Conservation (phyloP, 2,888 invertebrate genomes). For the Parnassius glacialis region DNA sequence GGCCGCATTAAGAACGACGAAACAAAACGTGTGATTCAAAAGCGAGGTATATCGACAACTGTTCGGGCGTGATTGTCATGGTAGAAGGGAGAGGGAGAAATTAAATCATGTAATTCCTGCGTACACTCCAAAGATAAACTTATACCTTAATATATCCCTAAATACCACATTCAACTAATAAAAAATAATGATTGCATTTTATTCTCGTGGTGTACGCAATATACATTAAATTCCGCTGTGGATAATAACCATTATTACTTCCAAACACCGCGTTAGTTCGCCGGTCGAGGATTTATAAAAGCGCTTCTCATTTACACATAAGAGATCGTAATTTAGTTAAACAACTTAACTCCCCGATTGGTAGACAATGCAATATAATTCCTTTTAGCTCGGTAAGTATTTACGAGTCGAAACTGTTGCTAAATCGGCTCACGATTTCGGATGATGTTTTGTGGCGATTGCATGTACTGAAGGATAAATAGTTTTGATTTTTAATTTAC, state of each 20-base stretch:
- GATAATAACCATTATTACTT: slow-evolving; percentile 3
- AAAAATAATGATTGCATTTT: no score
- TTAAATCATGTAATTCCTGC: no score
- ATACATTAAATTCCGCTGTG: slow-evolving; percentile 2
- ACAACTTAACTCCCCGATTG: slow-evolving; percentile 28
- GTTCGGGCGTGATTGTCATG: no score
- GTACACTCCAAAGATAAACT: no score
- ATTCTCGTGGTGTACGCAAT: background rate
- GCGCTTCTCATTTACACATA: slow-evolving; percentile 42
- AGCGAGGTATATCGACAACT: no score
- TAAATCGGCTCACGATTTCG: slow-evolving; percentile 8
- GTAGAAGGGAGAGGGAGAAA: no score
- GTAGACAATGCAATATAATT: slow-evolving; percentile 32
- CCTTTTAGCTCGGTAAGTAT: slow-evolving; percentile 18
- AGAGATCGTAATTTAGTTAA: slow-evolving; percentile 36
- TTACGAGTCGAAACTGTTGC: slow-evolving; percentile 16
- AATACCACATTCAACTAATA: background rate
- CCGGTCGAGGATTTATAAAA: slow-evolving; percentile 27
- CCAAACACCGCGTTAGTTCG: slow-evolving; percentile 1
- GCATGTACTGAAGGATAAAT: background rate
- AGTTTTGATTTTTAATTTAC: background rate
- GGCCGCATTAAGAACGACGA: no score
- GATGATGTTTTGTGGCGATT: slow-evolving; percentile 1
- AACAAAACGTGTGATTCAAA: no score
- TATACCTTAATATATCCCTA: no score